These are phyloP conservation scores for Macrophya alboannulata DNA, from an alignment of 2,888 invertebrate species.

Conservation along the genomic window DNA sequence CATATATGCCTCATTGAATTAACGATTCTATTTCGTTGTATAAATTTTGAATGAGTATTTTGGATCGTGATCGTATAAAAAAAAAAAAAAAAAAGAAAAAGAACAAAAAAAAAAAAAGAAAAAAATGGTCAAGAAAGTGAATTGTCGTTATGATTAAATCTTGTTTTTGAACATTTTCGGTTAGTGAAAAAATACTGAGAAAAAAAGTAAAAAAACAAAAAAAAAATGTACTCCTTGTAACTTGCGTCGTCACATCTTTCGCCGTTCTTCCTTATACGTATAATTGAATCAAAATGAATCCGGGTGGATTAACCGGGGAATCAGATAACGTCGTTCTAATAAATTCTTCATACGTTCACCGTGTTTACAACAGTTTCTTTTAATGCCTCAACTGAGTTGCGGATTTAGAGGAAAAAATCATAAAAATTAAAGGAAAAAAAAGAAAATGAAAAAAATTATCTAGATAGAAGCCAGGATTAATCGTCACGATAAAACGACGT, in stretches of 20 bases:
- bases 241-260: neutral
- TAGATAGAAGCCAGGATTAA: neutral
- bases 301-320: neutral
- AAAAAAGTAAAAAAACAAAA: too few species aligned
- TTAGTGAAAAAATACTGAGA: too few species aligned
- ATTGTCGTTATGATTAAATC: neutral
- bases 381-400: neutral
- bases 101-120: too few species aligned
- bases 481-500: neutral
- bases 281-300: neutral
- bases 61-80: neutral
- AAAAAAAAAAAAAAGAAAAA: too few species aligned
- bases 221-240: neutral
- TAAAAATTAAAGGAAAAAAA: too few species aligned
- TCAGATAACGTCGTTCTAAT: neutral
- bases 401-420: too few species aligned
- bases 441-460: too few species aligned
- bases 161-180: neutral
- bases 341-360: neutral
- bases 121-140: neutral
- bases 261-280: neutral
- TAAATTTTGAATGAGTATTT: neutral
- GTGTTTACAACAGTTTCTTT: neutral
- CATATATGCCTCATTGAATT: constrained; percentile 5
- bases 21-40: neutral